These are phyloP conservation scores for Stramonita haemastoma DNA, from an alignment of 2,888 invertebrate genomes.

Conservation along the genomic window DNA sequence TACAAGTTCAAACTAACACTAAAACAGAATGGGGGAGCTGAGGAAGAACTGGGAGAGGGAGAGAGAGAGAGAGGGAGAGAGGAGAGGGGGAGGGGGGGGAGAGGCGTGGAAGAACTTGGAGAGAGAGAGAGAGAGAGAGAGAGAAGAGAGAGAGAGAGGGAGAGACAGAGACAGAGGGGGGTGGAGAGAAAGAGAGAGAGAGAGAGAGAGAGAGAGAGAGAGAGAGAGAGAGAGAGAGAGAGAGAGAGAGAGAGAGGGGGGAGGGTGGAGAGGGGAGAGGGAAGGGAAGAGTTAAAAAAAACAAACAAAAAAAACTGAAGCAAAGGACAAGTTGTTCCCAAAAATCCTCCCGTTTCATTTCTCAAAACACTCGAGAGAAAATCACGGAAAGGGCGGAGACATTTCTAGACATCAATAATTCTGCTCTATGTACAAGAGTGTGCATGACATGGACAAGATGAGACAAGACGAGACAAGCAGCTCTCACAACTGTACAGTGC, in stretches of 20 bases:
- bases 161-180: too few species aligned
- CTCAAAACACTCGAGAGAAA: too few species aligned
- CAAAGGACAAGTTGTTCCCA: not conserved
- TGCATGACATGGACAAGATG: too few species aligned
- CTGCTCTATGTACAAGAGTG: too few species aligned
- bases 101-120: not conserved
- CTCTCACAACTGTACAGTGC: too few species aligned
- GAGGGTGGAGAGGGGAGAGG: not conserved
- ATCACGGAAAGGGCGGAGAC: too few species aligned
- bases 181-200: not conserved
- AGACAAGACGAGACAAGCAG: too few species aligned
- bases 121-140: not conserved
- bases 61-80: not conserved
- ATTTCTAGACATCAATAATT: not conserved
- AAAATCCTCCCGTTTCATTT: too few species aligned
- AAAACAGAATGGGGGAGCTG: not conserved
- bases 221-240: not conserved
- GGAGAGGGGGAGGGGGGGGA: not conserved
- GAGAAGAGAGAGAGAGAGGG: not conserved
- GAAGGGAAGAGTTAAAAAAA: not conserved
- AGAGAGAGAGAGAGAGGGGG: not conserved
- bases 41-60: not conserved
- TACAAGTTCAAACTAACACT: too few species aligned
- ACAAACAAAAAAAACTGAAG: not conserved
- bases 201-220: too few species aligned